Conservation (phyloP, 2,888 invertebrate genomes). For the Falcaria lacertinaria region DNA sequence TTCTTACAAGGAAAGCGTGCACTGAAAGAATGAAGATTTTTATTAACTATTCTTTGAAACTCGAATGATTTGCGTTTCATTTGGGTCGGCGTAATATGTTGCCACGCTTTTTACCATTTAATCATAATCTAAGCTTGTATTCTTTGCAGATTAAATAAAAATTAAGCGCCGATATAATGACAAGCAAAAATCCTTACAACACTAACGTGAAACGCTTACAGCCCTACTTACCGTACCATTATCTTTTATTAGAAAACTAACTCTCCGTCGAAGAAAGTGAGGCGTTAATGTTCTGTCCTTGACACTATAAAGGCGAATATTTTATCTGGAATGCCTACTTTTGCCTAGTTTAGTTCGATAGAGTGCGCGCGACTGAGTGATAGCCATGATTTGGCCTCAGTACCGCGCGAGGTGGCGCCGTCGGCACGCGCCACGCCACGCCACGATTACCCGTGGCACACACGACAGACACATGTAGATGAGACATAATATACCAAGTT, state of each 20-base stretch:
- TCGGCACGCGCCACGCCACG: slow-evolving; percentile 27
- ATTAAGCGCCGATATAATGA: too few relatives aligned
- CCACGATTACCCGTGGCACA: slow-evolving; percentile 20
- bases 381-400: slow-evolving; percentile 19
- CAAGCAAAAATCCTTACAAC: background rate
- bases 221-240: background rate
- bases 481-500: slow-evolving; percentile 2
- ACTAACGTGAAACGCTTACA: background rate
- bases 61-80: too few relatives aligned
- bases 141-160: too few relatives aligned
- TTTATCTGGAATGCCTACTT: slow-evolving; percentile 10
- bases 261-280: background rate
- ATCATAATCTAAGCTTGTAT: too few relatives aligned
- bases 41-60: too few relatives aligned
- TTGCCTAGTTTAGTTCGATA: slow-evolving; percentile 18
- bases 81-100: too few relatives aligned
- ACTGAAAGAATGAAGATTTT: too few relatives aligned
- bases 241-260: background rate
- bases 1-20: too few relatives aligned
- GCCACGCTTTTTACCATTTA: too few relatives aligned
- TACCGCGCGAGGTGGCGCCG: slow-evolving; percentile 30
- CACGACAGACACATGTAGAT: slow-evolving; percentile 3
- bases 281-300: slow-evolving; percentile 8
- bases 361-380: slow-evolving; percentile 17
- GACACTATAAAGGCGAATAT: slow-evolving; percentile 12